These are phyloP conservation scores for Eublepharis macularius DNA, from an alignment of 2,113 vertebrate species.

Conservation along the genomic window DNA sequence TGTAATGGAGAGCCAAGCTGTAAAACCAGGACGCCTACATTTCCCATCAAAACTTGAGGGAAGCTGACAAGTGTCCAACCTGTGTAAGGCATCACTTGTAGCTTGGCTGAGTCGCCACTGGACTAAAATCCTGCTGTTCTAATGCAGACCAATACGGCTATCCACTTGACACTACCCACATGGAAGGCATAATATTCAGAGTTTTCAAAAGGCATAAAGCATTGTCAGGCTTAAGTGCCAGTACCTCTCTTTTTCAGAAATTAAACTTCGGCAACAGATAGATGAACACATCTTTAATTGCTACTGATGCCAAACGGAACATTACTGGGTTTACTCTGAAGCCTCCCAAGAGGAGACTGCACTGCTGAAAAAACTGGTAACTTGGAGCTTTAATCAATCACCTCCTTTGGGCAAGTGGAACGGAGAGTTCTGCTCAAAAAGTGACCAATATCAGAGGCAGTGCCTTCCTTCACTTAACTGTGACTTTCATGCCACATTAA, in stretches of 20 bases:
- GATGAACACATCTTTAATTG: not conserved
- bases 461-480: rapidly evolving
- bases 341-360: not conserved
- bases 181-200: too few species aligned
- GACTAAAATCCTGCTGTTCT: too few species aligned
- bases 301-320: not conserved
- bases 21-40: too few species aligned
- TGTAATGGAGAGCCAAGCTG: too few species aligned
- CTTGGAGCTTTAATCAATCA: not conserved
- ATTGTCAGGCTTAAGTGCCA: too few species aligned
- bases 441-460: not conserved
- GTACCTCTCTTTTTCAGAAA: not conserved
- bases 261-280: not conserved
- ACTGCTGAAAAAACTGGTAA: not conserved
- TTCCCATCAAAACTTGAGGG: too few species aligned
- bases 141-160: too few species aligned
- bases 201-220: not conserved
- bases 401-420: not conserved
- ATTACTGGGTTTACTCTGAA: not conserved
- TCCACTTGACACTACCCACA: too few species aligned
- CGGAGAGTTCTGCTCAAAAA: not conserved
- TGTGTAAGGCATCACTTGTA: too few species aligned
- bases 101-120: too few species aligned
- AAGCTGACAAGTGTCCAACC: too few species aligned
- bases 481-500: not conserved